These are phyloP conservation scores for Epizoanthus scotinus DNA, from an alignment of 92 coral and sea anemone genomes.

Conservation along the genomic window DNA sequence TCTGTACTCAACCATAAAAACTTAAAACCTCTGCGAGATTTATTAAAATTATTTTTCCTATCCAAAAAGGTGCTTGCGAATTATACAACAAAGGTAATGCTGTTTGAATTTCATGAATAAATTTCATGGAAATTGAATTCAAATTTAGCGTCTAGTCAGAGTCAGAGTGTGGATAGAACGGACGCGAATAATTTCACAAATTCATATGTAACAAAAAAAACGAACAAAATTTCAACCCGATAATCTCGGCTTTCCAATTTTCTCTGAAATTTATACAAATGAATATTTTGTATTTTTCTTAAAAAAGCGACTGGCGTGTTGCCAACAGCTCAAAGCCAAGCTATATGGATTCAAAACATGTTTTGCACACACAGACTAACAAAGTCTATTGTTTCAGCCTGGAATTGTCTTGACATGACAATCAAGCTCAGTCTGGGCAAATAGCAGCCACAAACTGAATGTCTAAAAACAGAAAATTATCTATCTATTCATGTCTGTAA, in stretches of 20 bases:
- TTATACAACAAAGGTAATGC: background rate
- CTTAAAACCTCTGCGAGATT: background rate
- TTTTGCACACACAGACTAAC: background rate
- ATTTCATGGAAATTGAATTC: background rate
- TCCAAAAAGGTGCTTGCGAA: background rate
- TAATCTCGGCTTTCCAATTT: too few species aligned
- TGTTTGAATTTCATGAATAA: background rate
- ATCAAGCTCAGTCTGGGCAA: background rate
- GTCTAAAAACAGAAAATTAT: conserved; percentile 10
- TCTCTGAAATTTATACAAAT: background rate
- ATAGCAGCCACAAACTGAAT: background rate
- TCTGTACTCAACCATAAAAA: background rate
- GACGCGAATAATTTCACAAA: too few species aligned
- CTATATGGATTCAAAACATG: background rate
- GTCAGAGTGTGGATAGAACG: too few species aligned
- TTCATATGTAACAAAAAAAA: too few species aligned
- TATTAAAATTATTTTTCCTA: background rate
- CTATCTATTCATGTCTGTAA: conserved; percentile 2
- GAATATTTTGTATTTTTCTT: background rate
- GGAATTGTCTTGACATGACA: conserved; percentile 1
- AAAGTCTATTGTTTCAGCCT: background rate
- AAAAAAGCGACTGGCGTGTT: background rate
- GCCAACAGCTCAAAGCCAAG: background rate
- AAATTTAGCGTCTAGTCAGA: background rate
- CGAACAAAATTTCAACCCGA: too few species aligned